Conservation (phyloP, 2,113 vertebrate species). For the Tetrao urogallus region DNA sequence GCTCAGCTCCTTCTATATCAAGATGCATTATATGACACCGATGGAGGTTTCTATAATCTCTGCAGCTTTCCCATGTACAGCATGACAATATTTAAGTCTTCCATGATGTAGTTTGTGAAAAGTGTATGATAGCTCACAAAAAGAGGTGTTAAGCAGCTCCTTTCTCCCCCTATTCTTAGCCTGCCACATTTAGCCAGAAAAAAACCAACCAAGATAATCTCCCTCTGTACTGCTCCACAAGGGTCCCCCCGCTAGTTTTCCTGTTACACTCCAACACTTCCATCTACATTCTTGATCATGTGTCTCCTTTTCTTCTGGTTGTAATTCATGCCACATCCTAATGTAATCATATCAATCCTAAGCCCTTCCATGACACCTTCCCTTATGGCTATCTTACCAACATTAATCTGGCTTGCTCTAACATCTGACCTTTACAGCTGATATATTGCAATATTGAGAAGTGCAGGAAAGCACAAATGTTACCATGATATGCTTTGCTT, state of each 20-base stretch:
- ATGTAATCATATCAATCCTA: not conserved
- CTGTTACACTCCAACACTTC: not conserved
- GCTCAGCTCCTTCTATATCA: not conserved
- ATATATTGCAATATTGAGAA: not conserved
- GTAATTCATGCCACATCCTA: not conserved
- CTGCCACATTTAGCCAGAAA: not conserved
- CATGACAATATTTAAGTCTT: not conserved
- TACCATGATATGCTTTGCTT: not conserved
- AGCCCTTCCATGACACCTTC: not conserved
- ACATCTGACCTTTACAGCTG: not conserved
- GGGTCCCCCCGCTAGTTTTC: not conserved
- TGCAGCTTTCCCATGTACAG: not conserved
- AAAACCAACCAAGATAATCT: not conserved
- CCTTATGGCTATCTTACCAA: not conserved
- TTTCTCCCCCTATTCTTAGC: not conserved
- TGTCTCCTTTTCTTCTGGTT: not conserved
- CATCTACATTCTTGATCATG: not conserved
- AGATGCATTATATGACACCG: not conserved
- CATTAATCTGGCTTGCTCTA: not conserved
- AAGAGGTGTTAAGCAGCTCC: not conserved
- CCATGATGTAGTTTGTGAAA: not conserved
- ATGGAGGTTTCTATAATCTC: not conserved
- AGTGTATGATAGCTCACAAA: not conserved
- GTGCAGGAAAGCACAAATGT: not conserved
- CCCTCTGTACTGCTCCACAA: not conserved